phyloP scores from a whole-genome alignment of 2,113 vertebrate genomes.

The Thalassoma bifasciatum region DNA sequence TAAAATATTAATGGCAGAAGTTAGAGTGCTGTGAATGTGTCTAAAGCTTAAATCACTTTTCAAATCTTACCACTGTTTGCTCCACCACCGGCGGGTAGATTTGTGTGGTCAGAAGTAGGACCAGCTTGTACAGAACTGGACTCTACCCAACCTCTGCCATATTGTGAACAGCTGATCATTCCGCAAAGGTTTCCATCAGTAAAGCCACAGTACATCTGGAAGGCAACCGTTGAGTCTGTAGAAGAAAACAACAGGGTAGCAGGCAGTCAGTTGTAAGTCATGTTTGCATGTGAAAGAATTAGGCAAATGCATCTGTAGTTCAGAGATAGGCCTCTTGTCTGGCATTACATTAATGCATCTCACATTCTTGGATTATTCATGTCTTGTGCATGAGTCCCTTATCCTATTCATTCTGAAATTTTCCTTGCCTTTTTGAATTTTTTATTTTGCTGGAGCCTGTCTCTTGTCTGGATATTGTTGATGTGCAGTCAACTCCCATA shows the following conservation, averaged over 20 bases:
- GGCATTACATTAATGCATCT: too few relatives aligned
- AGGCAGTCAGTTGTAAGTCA: neutral
- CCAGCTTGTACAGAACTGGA: slow-evolving; percentile 2
- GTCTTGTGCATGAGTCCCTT: neutral
- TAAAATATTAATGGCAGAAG: neutral
- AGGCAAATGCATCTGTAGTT: neutral
- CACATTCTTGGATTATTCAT: neutral
- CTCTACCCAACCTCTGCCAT: slow-evolving; percentile 37
- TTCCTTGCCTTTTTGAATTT: too few relatives aligned
- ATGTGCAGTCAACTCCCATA: too few relatives aligned
- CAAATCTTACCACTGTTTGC: slow-evolving; percentile 25
- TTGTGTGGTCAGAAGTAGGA: slow-evolving; percentile 62
- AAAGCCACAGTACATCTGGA: slow-evolving; percentile 64
- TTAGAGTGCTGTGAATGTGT: neutral
- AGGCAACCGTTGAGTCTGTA: slow-evolving; percentile 53
- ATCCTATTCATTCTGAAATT: too few relatives aligned
- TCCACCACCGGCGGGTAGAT: slow-evolving; percentile 11
- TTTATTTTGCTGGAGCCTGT: too few relatives aligned
- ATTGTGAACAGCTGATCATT: slow-evolving; percentile 46
- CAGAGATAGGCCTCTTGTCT: neutral
- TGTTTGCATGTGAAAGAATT: neutral
- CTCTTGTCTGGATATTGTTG: too few relatives aligned
- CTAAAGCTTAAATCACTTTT: neutral
- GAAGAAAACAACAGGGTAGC: neutral
- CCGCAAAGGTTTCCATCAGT: slow-evolving; percentile 28